Base-by-base conservation (phyloP, 2,113 vertebrate species). In the Mixornis gularis region DNA sequence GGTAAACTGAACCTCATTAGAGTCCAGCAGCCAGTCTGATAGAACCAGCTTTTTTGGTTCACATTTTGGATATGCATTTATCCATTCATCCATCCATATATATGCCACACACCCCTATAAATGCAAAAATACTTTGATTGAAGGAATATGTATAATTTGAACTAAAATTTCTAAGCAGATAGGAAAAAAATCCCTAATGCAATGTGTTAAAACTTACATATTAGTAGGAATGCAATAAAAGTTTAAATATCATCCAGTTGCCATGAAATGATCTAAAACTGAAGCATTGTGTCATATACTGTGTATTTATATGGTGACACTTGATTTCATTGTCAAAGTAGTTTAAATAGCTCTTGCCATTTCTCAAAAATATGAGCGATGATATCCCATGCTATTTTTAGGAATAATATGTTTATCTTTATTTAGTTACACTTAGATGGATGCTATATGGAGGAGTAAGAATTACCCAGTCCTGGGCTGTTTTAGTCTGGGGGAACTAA, bases 281-380 rank as follows among this genome's bases (percentile, higher is more conserved):
- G 53, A 89, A 76, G 27, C 32, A 34, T 16, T n/a, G 13, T 43
- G 17, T 91, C 49, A 56, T 36, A 56, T 41, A 49, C 6, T 36
- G n/a, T 60, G 15, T 72, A 41, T 91, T 91, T 92, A 68, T 85
- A 49, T 46, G 32, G 58, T 6, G 19, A 13, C 58, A 91, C 63
- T 74, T 79, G 78, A 58, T 87, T 82, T 87, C 56, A 41, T 89
- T 94, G 64, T 90, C 79, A 82, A 79, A 91, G 66, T 46, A 55
- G 70, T 77, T 92, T 66, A 89, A 85, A 85, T 81, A 89, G 68
- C 64, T 52, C 58, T 72, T 85, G 17, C 44, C 81, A 38, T 89
- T 91, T 87, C 62, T 89, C 91, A 85, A 79, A 71, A 93, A 56
- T 21, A 52, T 34, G 65, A 41, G 58, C 2, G 6, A 85, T 76